phyloP scores from a whole-genome alignment of 2,797 vertebrate species.

The Loriculus beryllinus region DNA sequence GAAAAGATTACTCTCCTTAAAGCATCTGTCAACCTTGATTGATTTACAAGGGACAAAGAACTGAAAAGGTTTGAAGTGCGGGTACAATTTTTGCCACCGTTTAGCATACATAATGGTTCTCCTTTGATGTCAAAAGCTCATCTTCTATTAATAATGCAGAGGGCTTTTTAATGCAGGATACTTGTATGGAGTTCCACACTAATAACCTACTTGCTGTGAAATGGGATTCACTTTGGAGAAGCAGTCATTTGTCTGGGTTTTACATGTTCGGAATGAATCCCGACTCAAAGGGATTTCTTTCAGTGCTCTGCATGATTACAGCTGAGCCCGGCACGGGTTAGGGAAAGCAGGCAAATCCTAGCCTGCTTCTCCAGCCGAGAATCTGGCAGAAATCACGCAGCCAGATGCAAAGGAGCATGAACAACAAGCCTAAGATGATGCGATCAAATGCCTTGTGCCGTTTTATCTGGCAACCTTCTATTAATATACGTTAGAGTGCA shows the following conservation, averaged over 20 bases:
- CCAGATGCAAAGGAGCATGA: slow-evolving; percentile 62
- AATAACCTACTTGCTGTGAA: slow-evolving; percentile 74
- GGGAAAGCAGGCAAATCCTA: slow-evolving; percentile 50
- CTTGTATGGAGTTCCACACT: slow-evolving; percentile 69
- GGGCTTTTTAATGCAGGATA: slow-evolving; percentile 70
- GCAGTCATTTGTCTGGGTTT: slow-evolving; percentile 72
- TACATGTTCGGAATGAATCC: slow-evolving; percentile 64
- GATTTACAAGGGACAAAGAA: slow-evolving; percentile 75
- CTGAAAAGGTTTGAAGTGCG: slow-evolving; percentile 73
- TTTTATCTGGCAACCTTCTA: slow-evolving; percentile 56
- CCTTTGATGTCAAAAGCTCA: slow-evolving; percentile 73
- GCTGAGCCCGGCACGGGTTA: slow-evolving; percentile 56
- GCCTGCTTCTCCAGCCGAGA: slow-evolving; percentile 40
- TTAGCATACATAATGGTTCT: slow-evolving; percentile 73
- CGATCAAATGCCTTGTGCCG: slow-evolving; percentile 48
- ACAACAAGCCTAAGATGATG: slow-evolving; percentile 41
- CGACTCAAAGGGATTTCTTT: slow-evolving; percentile 73
- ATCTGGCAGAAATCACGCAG: slow-evolving; percentile 59
- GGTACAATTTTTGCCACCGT: slow-evolving; percentile 71
- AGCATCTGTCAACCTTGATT: slow-evolving; percentile 77
- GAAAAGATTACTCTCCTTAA: slow-evolving; percentile 79
- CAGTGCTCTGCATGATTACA: slow-evolving; percentile 52
- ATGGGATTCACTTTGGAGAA: slow-evolving; percentile 74
- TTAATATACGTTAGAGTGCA: slow-evolving; percentile 52
- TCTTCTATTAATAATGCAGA: slow-evolving; percentile 75